phyloP scores from a whole-genome alignment of 2,797 vertebrate species.

The Poeciliopsis presidionis region DNA sequence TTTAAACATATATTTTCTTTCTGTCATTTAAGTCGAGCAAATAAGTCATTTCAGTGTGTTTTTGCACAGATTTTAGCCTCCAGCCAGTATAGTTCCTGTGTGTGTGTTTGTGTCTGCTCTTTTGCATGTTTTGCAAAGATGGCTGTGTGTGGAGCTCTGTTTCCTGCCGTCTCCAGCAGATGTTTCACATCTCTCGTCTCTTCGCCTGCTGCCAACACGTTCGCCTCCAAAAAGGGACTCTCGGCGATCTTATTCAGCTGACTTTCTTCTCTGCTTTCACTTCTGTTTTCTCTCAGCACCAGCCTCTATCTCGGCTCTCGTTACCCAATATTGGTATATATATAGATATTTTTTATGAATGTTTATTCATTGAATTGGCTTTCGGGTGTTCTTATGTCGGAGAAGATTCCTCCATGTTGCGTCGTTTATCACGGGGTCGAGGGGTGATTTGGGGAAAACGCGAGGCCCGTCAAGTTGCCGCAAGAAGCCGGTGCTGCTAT shows the following conservation, averaged over 20 bases:
- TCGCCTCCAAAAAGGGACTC: slow-evolving; percentile 26
- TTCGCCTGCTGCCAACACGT: slow-evolving; percentile 34
- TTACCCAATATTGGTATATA: not conserved
- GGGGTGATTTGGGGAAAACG: slow-evolving; percentile 31
- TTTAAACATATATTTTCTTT: slow-evolving; percentile 1
- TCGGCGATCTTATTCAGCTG: slow-evolving; percentile 33
- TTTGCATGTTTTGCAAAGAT: slow-evolving; percentile 34
- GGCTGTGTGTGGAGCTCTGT: slow-evolving; percentile 37
- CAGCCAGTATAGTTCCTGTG: not conserved
- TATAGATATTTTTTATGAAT: not conserved
- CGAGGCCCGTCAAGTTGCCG: not conserved
- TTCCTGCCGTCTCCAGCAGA: slow-evolving; percentile 50
- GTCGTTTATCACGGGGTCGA: slow-evolving; percentile 3
- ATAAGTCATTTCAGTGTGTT: not conserved
- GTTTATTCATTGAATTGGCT: not conserved
- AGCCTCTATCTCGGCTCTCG: not conserved
- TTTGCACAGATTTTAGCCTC: slow-evolving; percentile 6
- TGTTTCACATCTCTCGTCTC: slow-evolving; percentile 57
- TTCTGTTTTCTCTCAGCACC: slow-evolving; percentile 15
- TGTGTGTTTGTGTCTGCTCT: not conserved
- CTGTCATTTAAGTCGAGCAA: not conserved
- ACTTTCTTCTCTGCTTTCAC: not conserved
- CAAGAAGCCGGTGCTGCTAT: slow-evolving; percentile 25
- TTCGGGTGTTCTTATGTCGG: slow-evolving; percentile 18
- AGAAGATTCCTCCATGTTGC: not conserved